Base-by-base conservation (phyloP, 2,113 vertebrate species). In the Ochotona princeps region DNA sequence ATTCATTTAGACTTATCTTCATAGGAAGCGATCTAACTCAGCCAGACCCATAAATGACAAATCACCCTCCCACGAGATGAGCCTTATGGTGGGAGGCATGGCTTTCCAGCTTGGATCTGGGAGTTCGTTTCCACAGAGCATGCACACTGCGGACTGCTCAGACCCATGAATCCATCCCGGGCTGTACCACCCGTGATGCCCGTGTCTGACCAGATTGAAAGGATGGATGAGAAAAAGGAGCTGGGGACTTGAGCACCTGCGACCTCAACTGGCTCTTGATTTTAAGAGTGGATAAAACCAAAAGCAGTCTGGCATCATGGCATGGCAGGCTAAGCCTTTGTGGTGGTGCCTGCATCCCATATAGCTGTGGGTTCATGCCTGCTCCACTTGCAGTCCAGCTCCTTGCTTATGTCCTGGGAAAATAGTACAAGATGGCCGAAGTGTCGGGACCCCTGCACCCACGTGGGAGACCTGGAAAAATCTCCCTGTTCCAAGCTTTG, bases 1-100 rank as follows among this genome's bases (percentile, higher is more conserved):
- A 96, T 87, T 92, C 96, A 97, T 94, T 95, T 93, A 83, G 94
- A 94, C 85, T 88, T 91, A 72, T 93, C 93, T 35, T 93, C 90
- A 95, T 79, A 94, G 90, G 94, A 95, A 93, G 65, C 90, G 67
- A 11, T 74, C 30, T 72, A 94, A 89, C 67, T 89, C 91, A 85
- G 80, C 82, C 87, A 76, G 89, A 72, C 78, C 67, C 88, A 20
- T 76, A 69, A 78, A 84, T 95, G 96, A 96, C 97, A 95, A 86
- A 96, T 76, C 11, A 63, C 35, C 83, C 57, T 90, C 86, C 90
- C 78, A 75, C 66, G 0, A 81, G 94, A 93, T 94, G 90, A 54
- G 51, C 76, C 89, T 82, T 57, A 69, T 61, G 72, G 95, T 84
- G 23, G 47, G 78, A 90, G 88, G 70, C 11, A 1, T 26, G 67